These are phyloP conservation scores for Hirundo rustica DNA, from an alignment of 2,797 vertebrate genomes.

Conservation along the genomic window DNA sequence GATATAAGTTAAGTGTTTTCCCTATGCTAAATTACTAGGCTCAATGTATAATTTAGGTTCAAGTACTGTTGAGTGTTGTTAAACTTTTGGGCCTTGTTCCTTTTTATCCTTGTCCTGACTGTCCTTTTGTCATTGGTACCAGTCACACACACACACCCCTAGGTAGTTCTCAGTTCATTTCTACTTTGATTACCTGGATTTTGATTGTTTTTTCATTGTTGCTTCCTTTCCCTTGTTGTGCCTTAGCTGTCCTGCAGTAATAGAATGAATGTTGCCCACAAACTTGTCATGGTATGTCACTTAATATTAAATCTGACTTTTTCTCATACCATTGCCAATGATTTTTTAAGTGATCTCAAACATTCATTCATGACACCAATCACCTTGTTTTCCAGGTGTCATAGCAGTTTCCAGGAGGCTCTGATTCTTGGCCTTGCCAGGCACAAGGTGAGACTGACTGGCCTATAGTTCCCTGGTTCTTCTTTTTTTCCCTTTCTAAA, in stretches of 20 bases:
- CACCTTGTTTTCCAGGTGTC: background rate
- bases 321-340: background rate
- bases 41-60: background rate
- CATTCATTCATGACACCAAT: background rate
- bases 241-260: background rate
- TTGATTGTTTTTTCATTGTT: background rate
- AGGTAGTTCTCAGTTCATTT: background rate
- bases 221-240: background rate
- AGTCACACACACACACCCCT: too few relatives aligned
- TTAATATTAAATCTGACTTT: background rate
- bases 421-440: background rate
- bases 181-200: background rate
- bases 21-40: background rate
- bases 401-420: background rate
- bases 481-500: background rate
- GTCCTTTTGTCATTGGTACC: background rate
- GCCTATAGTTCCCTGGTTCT: background rate
- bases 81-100: background rate
- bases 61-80: background rate
- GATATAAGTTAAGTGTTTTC: background rate
- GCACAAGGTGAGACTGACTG: background rate
- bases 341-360: background rate
- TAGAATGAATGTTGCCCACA: background rate
- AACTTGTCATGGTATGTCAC: rapidly evolving
- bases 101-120: background rate